phyloP scores from a whole-genome alignment of 2,888 invertebrate genomes.

The Protophormia terraenovae region DNA sequence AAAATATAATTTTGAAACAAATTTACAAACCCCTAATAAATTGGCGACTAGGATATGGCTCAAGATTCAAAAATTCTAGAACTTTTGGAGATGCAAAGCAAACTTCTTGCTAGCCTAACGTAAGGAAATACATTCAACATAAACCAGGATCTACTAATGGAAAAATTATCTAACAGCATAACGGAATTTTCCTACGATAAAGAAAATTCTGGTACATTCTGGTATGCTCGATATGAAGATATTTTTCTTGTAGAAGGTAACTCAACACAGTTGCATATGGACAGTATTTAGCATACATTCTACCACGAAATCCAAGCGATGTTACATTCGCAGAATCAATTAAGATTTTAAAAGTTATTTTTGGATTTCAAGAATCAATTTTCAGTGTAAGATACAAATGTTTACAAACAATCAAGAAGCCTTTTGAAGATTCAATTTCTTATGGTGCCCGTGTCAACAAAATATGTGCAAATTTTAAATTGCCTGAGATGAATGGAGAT shows the following conservation, averaged over 20 bases:
- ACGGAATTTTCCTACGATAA: slow-evolving; percentile 12
- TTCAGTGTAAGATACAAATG: slow-evolving; percentile 32
- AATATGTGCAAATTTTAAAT: slow-evolving; percentile 35
- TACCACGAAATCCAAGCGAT: slow-evolving; percentile 15
- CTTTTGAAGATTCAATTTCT: slow-evolving; percentile 16
- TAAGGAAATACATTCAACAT: not conserved
- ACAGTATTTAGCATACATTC: slow-evolving; percentile 5
- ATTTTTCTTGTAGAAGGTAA: slow-evolving; percentile 25
- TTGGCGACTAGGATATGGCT: slow-evolving; percentile 20
- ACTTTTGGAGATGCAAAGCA: not conserved
- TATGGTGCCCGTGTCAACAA: slow-evolving; percentile 20
- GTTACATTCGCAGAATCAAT: not conserved
- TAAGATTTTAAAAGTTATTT: slow-evolving; percentile 21
- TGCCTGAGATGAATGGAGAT: slow-evolving; percentile 8
- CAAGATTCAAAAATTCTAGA: not conserved
- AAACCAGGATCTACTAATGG: slow-evolving; percentile 7
- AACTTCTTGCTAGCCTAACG: not conserved
- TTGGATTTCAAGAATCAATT: slow-evolving; percentile 32
- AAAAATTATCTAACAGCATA: slow-evolving; percentile 30
- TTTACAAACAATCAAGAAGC: slow-evolving; percentile 7
- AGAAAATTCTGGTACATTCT: slow-evolving; percentile 14
- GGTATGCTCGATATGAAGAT: slow-evolving; percentile 21
- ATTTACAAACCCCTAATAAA: not conserved
- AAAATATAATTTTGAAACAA: not conserved
- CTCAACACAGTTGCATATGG: slow-evolving; percentile 26